phyloP scores from a whole-genome alignment of 2,113 vertebrate species.

The Cygnus buccinator region DNA sequence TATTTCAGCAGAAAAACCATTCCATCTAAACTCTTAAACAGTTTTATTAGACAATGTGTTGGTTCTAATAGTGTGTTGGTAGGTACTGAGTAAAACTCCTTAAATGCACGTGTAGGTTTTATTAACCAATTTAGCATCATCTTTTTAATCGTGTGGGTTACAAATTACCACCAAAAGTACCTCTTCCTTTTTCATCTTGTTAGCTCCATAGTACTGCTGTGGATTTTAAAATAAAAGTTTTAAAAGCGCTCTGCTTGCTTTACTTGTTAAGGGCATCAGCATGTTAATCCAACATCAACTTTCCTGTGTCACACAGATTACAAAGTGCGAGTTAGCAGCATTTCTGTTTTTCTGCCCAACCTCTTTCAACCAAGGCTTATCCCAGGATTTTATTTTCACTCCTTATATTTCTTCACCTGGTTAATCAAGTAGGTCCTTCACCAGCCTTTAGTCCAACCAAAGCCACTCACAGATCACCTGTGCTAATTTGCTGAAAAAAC shows the following conservation, averaged over 20 bases:
- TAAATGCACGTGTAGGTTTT: not conserved
- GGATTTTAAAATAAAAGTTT: not conserved
- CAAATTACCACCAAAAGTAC: not conserved
- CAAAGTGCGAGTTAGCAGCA: not conserved
- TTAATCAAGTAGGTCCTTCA: not conserved
- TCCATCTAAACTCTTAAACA: not conserved
- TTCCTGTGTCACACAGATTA: not conserved
- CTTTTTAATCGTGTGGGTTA: not conserved
- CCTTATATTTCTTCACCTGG: not conserved
- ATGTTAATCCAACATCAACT: not conserved
- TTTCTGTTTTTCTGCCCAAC: not conserved
- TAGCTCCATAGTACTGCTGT: not conserved
- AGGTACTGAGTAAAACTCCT: not conserved
- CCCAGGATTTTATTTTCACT: not conserved
- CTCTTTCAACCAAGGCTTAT: not conserved
- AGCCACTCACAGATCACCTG: slow-evolving; percentile 54
- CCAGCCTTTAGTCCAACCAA: not conserved
- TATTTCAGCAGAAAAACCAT: not conserved
- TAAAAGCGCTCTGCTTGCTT: not conserved
- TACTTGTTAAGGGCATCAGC: not conserved
- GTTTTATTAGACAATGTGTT: not conserved
- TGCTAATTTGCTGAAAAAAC: slow-evolving; percentile 57
- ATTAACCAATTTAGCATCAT: not conserved
- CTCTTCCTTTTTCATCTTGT: not conserved
- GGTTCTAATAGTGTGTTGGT: not conserved